Percentiles rank a stretch among this genome's conserved stretches.
Evolutionary conservation across 2,888 invertebrate genomes (phyloP).

Genomic region (Drosophila planitibia): DNA sequence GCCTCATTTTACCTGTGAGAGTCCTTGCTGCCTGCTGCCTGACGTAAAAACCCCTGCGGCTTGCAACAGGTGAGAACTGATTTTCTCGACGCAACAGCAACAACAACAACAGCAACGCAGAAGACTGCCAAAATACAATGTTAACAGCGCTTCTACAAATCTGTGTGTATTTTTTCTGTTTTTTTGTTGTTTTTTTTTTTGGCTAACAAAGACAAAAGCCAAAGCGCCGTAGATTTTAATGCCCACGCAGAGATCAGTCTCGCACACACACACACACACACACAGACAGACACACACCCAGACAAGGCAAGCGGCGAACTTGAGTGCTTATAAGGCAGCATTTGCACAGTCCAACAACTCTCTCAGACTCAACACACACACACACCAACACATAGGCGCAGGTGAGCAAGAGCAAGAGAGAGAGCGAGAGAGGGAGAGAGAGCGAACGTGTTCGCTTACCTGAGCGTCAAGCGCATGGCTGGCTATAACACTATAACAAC

Average conservation of each 20-base stretch:
- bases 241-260: conserved; percentile 74
- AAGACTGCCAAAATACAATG: conserved; percentile 63
- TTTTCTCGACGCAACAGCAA: conserved; percentile 16
- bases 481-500: conserved; percentile 34
- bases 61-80: conserved; percentile 69
- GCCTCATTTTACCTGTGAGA: conserved; percentile 60
- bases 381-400: conserved; percentile 23
- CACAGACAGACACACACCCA: conserved; percentile 9
- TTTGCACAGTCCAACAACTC: conserved; percentile 48
- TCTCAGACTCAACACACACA: conserved; percentile 27
- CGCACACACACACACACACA: conserved; percentile 6
- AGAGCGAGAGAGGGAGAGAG: conserved; percentile 6
- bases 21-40: conserved; percentile 46
- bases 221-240: conserved; percentile 65
- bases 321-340: conserved; percentile 76
- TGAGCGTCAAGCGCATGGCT: conserved; percentile 44
- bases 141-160: conserved; percentile 69
- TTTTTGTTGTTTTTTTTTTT: conserved; percentile 18
- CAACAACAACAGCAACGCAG: conserved; percentile 12
- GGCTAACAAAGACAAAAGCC: conserved; percentile 71
- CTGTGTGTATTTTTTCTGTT: conserved; percentile 17
- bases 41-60: conserved; percentile 71
- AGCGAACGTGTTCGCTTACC: conserved; percentile 47
- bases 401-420: conserved; percentile 29
- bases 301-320: conserved; percentile 56